These are phyloP conservation scores for Amblyteles armatorius DNA, from an alignment of 2,888 invertebrate genomes.

Conservation along the genomic window DNA sequence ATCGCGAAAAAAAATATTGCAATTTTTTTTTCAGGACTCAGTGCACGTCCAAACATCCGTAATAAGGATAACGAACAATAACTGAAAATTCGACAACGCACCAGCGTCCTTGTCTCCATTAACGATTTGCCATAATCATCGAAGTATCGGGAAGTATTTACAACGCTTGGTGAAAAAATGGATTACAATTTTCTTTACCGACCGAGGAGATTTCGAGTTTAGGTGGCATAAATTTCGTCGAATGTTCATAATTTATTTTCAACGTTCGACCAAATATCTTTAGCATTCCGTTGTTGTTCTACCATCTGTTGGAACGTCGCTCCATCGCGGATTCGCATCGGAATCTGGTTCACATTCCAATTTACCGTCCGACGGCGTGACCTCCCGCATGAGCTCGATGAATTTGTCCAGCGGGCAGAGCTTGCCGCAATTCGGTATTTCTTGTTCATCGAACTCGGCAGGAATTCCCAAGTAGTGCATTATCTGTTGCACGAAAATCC, in stretches of 20 bases:
- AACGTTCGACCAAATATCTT: neutral
- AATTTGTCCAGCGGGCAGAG: constrained; percentile 86
- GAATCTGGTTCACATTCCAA: constrained; percentile 42
- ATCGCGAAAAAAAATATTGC: too few species aligned
- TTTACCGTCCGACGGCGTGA: constrained; percentile 84
- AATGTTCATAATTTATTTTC: neutral
- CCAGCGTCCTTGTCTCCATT: too few species aligned
- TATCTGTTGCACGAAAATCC: constrained; percentile 82
- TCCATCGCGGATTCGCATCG: neutral
- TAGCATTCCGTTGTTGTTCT: neutral
- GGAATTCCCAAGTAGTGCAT: constrained; percentile 85
- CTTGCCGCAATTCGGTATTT: constrained; percentile 85
- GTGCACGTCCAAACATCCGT: too few species aligned
- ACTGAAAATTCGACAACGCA: too few species aligned
- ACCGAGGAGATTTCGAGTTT: too few species aligned
- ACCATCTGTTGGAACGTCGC: neutral
- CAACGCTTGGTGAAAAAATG: too few species aligned
- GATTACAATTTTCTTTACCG: too few species aligned
- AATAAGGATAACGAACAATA: too few species aligned
- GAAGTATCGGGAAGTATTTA: too few species aligned
- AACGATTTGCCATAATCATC: too few species aligned
- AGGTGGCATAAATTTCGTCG: too few species aligned
- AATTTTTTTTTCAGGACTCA: too few species aligned
- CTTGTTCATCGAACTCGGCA: constrained; percentile 82
- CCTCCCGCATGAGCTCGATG: constrained; percentile 84